Evolutionary conservation across 2,888 invertebrate genomes (phyloP), one percentile per base, ranked within the genome.

Genomic region (Tuta absoluta): DNA sequence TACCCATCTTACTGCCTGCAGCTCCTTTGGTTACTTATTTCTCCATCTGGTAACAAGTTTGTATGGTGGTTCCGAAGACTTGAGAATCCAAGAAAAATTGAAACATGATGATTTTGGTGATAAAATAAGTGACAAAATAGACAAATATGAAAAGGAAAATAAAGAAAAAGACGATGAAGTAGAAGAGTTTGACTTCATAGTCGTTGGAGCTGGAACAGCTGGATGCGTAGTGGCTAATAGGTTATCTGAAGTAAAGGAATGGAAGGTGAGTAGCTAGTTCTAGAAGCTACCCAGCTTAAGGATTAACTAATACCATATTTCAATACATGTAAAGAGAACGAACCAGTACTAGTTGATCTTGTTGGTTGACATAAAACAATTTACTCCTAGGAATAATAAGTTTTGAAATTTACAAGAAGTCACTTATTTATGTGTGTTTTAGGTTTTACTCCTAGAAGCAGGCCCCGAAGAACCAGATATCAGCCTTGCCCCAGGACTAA

Each of bases 391-490:
- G 5, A 28, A 5, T 28, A 2, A 4, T 4, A 28, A 2, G 28
- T 28, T 2, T 28, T 28, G 28, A 28, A 5, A 28, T 28, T 28
- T 2, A 8, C 2, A 48, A 14, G 2, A 48, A 48, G 4, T 5
- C 3, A n/a, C 4, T 12, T 48, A 2, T 48, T 21, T 17, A 10
- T 49, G 0, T 10, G 19, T 48, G 5, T 4, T 11, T 21, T 19
- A 94, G 94, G 92, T 95, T 3, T 81, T 94, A 0, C 82, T 95
- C 0, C 73, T 95, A 57, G 94, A 95, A 82, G 94, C 94, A 1
- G 94, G 94, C 0, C 88, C 84, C 8, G 94, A 95, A 75, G 93
- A 94, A 74, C 94, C 94, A 0, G 87, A 93, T 65, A 91, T 93
- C 0, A 93, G 94, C 0, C 89, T 92, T 4, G 93, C 93, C 0